Percentiles rank a stretch among this genome's conserved stretches.
Evolutionary conservation across 2,888 invertebrate species (phyloP).

Genomic region (Aphrophora alni): DNA sequence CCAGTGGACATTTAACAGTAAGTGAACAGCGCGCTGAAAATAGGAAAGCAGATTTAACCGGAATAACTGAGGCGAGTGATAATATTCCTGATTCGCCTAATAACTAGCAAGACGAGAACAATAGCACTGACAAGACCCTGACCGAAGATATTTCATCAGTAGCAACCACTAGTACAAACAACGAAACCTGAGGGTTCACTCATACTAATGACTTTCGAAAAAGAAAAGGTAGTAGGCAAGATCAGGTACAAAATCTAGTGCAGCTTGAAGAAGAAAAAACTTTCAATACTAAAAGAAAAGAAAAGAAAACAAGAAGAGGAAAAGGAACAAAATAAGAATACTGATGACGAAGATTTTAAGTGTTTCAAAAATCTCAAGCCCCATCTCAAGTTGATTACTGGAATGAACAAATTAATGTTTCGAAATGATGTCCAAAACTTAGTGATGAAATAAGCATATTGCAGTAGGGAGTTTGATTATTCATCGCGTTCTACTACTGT

Average conservation of each 20-base stretch:
- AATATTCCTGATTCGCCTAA: neutral
- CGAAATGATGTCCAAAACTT: slow-evolving; percentile 20
- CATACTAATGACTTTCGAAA: slow-evolving; percentile 1
- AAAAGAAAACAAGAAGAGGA: no score
- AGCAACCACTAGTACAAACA: neutral
- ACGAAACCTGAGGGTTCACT: slow-evolving; percentile 10
- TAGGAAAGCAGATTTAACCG: slow-evolving; percentile 17
- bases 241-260: neutral
- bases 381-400: neutral
- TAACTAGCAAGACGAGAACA: slow-evolving; percentile 6
- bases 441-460: slow-evolving; percentile 10
- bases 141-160: neutral
- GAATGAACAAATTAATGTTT: slow-evolving; percentile 21
- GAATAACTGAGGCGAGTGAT: slow-evolving; percentile 17
- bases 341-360: slow-evolving; percentile 8
- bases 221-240: neutral
- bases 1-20: slow-evolving; percentile 12
- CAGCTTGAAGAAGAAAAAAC: slow-evolving; percentile 23
- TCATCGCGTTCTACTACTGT: slow-evolving; percentile 12
- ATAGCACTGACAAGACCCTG: slow-evolving; percentile 2
- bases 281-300: slow-evolving; percentile 11
- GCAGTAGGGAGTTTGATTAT: slow-evolving; percentile 6
- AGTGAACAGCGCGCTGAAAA: slow-evolving; percentile 12
- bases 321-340: slow-evolving; percentile 9
- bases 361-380: slow-evolving; percentile 2